A percentile compares a stretch with the other conserved stretches of the same genome.
phyloP scores from a whole-genome alignment of 2,888 invertebrate species.

The Odontothrips loti region DNA sequence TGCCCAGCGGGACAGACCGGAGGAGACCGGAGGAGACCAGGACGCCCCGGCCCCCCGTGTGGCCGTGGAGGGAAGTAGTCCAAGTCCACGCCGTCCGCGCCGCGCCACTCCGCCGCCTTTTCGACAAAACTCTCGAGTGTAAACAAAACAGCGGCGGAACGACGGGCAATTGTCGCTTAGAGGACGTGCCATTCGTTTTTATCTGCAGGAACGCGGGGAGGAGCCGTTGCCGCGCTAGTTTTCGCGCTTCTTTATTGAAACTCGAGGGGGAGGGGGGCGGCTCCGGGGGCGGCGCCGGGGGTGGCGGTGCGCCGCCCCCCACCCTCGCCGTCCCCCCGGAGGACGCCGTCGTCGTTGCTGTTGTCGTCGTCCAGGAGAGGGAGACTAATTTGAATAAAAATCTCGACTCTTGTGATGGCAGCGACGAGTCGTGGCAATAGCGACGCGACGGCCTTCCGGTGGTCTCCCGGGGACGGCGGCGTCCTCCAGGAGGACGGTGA shows the following conservation, averaged over 20 bases:
- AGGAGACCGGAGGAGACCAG: too few species aligned
- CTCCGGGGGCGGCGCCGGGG: too few species aligned
- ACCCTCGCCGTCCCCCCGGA: too few species aligned
- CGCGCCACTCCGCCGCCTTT: too few species aligned
- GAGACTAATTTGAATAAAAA: neutral
- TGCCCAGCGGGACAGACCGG: too few species aligned
- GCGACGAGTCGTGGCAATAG: neutral
- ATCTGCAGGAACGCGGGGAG: neutral
- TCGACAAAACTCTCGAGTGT: neutral
- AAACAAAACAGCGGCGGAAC: neutral
- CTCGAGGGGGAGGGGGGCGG: neutral
- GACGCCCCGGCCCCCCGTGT: too few species aligned
- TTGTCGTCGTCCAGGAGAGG: neutral
- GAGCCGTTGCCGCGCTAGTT: neutral
- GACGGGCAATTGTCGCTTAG: neutral
- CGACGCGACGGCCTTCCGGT: neutral
- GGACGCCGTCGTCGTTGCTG: neutral
- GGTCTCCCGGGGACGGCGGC: neutral
- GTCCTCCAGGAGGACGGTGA: neutral
- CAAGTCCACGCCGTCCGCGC: too few species aligned
- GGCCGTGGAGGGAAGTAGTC: too few species aligned
- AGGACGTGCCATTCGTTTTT: slow-evolving; percentile 1
- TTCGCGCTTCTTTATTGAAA: slow-evolving; percentile 25
- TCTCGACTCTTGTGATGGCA: neutral
- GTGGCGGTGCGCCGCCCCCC: too few species aligned